Percentiles rank a stretch among this genome's conserved stretches.
phyloP scores from a whole-genome alignment of 2,888 invertebrate species.

The Hemicrepidius hirtus region DNA sequence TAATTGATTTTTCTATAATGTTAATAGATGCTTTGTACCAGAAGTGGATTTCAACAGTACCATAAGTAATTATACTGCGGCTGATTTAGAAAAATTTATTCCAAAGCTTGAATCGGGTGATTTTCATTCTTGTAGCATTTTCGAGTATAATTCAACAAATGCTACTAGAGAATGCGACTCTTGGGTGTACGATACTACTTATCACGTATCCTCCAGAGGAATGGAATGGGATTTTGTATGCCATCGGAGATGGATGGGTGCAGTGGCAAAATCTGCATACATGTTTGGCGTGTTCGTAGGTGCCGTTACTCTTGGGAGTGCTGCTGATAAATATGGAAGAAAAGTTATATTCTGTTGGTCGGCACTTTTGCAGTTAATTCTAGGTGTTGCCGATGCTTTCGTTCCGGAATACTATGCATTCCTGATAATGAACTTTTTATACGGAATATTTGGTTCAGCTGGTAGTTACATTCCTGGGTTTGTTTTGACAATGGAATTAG shows the following conservation, averaged over 20 bases:
- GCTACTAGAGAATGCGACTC: conserved; percentile 71
- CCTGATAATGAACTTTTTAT: conserved; percentile 79
- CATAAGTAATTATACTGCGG: conserved; percentile 72
- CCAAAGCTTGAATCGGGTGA: conserved; percentile 76
- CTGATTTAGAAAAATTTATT: conserved; percentile 74
- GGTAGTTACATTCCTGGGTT: conserved; percentile 83
- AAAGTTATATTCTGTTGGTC: conserved; percentile 88
- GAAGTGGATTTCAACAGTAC: conserved; percentile 75
- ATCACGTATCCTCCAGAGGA: conserved; percentile 82
- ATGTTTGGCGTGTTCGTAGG: conserved; percentile 91
- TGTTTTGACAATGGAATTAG: conserved; percentile 87
- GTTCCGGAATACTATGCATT: conserved; percentile 86
- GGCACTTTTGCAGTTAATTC: conserved; percentile 82
- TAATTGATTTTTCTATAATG: neutral
- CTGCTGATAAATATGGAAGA: conserved; percentile 86
- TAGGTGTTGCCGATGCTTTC: conserved; percentile 81
- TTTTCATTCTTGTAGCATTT: conserved; percentile 79
- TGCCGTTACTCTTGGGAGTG: conserved; percentile 83
- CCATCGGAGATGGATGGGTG: conserved; percentile 86
- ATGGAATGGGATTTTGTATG: conserved; percentile 92
- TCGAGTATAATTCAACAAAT: conserved; percentile 55
- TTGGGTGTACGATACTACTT: conserved; percentile 85
- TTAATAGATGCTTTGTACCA: conserved; percentile 75
- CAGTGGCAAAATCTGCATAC: conserved; percentile 84
- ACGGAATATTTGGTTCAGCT: conserved; percentile 89